A percentile compares a stretch with the other conserved stretches of the same genome.
These are phyloP conservation scores for Plectrocnemia conspersa DNA, from an alignment of 1,140 invertebrate genomes.

Conservation along the genomic window DNA sequence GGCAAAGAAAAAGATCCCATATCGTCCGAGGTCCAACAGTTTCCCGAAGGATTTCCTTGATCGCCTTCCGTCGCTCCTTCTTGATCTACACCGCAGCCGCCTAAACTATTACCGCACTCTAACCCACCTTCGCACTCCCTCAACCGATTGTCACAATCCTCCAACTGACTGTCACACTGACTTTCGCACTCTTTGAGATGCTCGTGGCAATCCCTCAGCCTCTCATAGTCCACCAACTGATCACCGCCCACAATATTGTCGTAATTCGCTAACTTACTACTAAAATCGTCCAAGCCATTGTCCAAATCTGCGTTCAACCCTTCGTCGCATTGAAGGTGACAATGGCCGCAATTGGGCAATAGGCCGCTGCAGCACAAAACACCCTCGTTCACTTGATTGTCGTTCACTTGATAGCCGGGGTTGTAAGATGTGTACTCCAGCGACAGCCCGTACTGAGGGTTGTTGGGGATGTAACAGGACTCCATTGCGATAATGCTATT, in stretches of 20 bases:
- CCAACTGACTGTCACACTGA: conserved; percentile 7
- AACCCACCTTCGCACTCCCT: conserved; percentile 10
- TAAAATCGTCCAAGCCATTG: conserved; percentile 22
- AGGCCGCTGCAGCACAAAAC: conserved; percentile 39
- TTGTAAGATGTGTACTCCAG: conserved; percentile 42
- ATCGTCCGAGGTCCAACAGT: conserved; percentile 66
- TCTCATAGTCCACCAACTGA: conserved; percentile 13
- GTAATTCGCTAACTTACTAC: conserved; percentile 12
- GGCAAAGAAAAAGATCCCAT: conserved; percentile 76
- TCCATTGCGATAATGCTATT: conserved; percentile 38
- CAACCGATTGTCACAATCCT: conserved; percentile 21
- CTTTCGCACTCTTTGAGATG: conserved; percentile 8
- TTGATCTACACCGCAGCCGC: conserved; percentile 39
- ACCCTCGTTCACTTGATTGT: conserved; percentile 13
- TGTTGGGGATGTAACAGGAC: conserved; percentile 52
- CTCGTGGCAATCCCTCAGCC: conserved; percentile 8
- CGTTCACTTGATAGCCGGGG: conserved; percentile 37
- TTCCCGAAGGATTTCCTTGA: conserved; percentile 38
- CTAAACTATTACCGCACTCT: conserved; percentile 2
- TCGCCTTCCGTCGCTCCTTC: conserved; percentile 34
- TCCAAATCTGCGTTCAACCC: conserved; percentile 2
- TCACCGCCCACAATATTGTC: conserved; percentile 1
- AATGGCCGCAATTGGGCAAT: conserved; percentile 42
- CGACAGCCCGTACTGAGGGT: conserved; percentile 48
- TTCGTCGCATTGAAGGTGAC: conserved; percentile 22